These are phyloP conservation scores for Phycodurus eques DNA, from an alignment of 2,113 vertebrate species.

Conservation along the genomic window DNA sequence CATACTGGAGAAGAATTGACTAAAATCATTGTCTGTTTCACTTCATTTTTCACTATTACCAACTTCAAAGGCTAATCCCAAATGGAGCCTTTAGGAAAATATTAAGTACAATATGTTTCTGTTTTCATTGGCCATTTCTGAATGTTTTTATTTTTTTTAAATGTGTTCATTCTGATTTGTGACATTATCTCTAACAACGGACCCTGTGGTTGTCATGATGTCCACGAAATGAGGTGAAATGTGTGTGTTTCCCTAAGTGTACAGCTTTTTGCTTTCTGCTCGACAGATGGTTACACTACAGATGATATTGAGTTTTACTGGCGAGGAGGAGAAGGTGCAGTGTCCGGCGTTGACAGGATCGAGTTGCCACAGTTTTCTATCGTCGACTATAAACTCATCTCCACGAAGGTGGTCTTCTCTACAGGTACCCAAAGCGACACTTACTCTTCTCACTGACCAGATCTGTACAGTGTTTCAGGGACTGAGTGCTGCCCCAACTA, in stretches of 20 bases:
- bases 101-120: no score
- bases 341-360: constrained; percentile 94
- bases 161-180: no score
- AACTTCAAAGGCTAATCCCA: no score
- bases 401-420: constrained; percentile 97
- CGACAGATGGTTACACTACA: constrained; percentile 95
- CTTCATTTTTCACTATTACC: no score
- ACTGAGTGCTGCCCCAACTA: background rate
- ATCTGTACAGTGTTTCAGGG: background rate
- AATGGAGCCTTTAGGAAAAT: no score
- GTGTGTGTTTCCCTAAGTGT: constrained; percentile 15
- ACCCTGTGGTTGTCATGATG: background rate
- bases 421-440: constrained; percentile 79
- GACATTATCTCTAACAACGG: background rate
- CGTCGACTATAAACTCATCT: constrained; percentile 96
- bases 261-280: constrained; percentile 18
- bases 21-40: no score
- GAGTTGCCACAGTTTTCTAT: constrained; percentile 98
- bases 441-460: background rate
- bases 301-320: constrained; percentile 99
- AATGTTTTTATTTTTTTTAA: no score
- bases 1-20: no score
- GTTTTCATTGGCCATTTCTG: no score
- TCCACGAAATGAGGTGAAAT: constrained; percentile 4
- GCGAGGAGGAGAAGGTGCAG: constrained; percentile 91